These are phyloP conservation scores for Machimus rusticus DNA, from an alignment of 2,888 invertebrate species.

Conservation along the genomic window DNA sequence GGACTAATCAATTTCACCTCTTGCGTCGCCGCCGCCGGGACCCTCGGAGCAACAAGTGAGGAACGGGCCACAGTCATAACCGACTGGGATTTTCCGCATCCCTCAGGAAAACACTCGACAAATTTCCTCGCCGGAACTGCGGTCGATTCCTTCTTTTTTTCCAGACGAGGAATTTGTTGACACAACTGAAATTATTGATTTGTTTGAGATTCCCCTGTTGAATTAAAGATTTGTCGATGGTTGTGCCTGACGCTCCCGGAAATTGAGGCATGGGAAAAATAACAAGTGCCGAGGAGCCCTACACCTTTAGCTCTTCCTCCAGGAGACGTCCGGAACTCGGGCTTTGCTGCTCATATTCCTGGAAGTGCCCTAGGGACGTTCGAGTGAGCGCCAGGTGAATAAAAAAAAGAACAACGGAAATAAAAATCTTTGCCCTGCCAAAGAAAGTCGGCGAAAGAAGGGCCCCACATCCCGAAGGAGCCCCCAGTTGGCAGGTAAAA, in stretches of 20 bases:
- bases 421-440: background rate
- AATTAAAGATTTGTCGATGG: background rate
- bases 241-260: background rate
- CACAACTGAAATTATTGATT: background rate
- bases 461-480: background rate
- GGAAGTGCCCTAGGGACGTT: background rate
- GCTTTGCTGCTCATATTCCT: background rate
- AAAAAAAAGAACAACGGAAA: background rate
- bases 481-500: background rate
- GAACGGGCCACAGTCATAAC: background rate
- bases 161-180: background rate
- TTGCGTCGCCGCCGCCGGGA: background rate
- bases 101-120: background rate
- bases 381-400: background rate
- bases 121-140: background rate
- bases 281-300: background rate
- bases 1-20: background rate
- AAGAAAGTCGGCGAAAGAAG: background rate
- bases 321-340: background rate
- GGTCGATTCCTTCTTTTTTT: background rate
- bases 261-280: background rate
- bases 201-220: background rate
- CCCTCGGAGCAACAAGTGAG: background rate
- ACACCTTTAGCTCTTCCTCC: background rate
- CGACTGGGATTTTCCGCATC: background rate